Conservation (phyloP, 1,140 invertebrate genomes). For the Lepidurus apus region DNA sequence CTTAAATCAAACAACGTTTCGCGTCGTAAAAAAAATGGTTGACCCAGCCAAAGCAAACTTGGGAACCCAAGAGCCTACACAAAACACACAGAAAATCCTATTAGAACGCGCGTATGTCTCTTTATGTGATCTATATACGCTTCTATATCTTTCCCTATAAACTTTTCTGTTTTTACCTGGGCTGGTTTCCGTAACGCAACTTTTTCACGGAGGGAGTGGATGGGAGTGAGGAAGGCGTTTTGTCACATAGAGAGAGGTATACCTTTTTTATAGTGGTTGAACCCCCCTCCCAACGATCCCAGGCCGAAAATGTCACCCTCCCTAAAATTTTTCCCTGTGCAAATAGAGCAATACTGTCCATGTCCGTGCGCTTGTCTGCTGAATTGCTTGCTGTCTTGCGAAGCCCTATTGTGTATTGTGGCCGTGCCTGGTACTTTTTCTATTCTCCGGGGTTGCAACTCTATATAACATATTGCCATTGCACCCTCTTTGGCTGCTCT, state of each 20-base stretch:
- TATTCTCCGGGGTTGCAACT: background rate
- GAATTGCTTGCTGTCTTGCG: slow-evolving; percentile 7
- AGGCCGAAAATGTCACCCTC: background rate
- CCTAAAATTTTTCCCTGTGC: background rate
- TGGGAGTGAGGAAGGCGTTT: slow-evolving; percentile 17
- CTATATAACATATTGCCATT: slow-evolving; percentile 11
- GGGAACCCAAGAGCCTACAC: background rate
- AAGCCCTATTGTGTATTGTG: background rate
- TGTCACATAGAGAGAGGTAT: background rate
- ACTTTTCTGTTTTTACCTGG: background rate
- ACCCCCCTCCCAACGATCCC: background rate
- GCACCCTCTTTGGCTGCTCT: background rate
- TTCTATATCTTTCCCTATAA: too few species aligned
- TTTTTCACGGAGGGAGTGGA: slow-evolving; percentile 1
- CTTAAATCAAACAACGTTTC: slow-evolving; percentile 16
- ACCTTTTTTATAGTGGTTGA: background rate
- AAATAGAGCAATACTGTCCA: slow-evolving; percentile 5
- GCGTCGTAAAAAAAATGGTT: slow-evolving; percentile 15
- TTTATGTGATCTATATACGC: background rate
- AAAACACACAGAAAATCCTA: background rate
- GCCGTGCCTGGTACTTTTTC: slow-evolving; percentile 20
- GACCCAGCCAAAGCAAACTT: background rate
- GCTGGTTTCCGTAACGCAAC: background rate
- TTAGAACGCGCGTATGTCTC: background rate
- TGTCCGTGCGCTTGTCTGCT: slow-evolving; percentile 6